Base-by-base conservation (phyloP, 2,113 vertebrate genomes). In the Syngnathus typhle region DNA sequence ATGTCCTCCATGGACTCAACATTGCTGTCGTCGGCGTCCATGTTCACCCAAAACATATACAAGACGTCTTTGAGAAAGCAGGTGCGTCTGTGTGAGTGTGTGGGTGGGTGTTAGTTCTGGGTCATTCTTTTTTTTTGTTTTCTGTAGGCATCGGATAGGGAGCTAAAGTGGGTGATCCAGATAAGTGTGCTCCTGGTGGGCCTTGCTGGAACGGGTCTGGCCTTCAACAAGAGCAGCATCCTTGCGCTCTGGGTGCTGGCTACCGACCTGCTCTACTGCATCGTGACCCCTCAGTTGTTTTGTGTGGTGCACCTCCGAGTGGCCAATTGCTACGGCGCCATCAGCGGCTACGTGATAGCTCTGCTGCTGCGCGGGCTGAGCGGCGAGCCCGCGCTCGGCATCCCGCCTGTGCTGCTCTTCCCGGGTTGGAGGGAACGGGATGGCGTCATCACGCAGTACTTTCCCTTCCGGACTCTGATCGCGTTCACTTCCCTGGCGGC, bases 51-150 rank as follows among this genome's bases (percentile, higher is more conserved):
- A 72, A 86, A 86, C 72, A 79, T 86, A 67, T 86, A 86, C 78
- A 92, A 89, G 75, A 87, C 86, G 70, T 88, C 88, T 72, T 75
- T 93, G 44, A 90, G 91, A 77, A 91, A 89, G 83, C 72, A 88
- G 88, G 92, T 90, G 70, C 74, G 87, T 77, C 56, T 32, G 21
- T 37, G 51, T 15, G 44, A 41, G 52, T 37, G 27, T 23, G 23
- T 39, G n/a, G 51, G 44, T 39, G 39, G 51, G 44, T 39, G 39
- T 12, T 0, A 60, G 1, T 49, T 47, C 18, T 18, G 64, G 39
- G 64, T 27, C 36, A 60, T 43, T 15, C 67, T 11, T 13, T 13
- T 19, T 7, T n/a, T 5, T 32, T 41, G 66, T 21, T 11, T 12
- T n/a, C 75, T 5, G 7, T 81, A 94, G 91, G 91, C 93, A 5